phyloP scores from a whole-genome alignment of 2,113 vertebrate species.

The Rhegmatorhina hoffmannsi region DNA sequence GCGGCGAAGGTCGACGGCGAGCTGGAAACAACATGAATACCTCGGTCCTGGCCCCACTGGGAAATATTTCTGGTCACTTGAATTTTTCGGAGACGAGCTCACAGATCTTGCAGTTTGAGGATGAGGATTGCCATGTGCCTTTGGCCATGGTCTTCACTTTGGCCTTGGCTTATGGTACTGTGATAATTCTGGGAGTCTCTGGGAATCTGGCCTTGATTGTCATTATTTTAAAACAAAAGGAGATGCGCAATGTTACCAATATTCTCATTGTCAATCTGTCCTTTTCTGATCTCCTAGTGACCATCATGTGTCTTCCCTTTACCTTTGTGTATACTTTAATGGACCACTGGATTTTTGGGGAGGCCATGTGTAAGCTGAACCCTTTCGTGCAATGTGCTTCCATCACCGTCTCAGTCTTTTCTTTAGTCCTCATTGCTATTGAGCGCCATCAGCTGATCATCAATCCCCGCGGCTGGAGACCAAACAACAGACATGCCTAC shows the following conservation, averaged over 20 bases:
- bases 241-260: constrained; percentile 90
- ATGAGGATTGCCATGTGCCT: constrained; percentile 76
- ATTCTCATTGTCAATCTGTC: constrained; percentile 90
- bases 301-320: constrained; percentile 87
- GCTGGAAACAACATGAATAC: constrained; percentile 66
- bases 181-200: constrained; percentile 85
- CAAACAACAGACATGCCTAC: constrained; percentile 84
- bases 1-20: neutral
- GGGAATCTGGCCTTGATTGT: constrained; percentile 86
- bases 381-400: constrained; percentile 87
- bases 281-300: constrained; percentile 85
- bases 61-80: constrained; percentile 63
- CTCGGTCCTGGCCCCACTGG: constrained; percentile 42
- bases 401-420: constrained; percentile 86
- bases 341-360: constrained; percentile 91
- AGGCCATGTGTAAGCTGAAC: constrained; percentile 87
- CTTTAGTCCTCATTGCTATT: constrained; percentile 86
- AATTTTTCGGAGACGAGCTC: constrained; percentile 72
- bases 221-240: constrained; percentile 85
- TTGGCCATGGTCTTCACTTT: constrained; percentile 82
- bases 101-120: constrained; percentile 64
- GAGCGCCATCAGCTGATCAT: constrained; percentile 89
- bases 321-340: constrained; percentile 89
- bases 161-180: constrained; percentile 83
- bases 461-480: constrained; percentile 87